Base-by-base conservation (phyloP, 2,113 vertebrate species). In the Brachyistius frenatus region DNA sequence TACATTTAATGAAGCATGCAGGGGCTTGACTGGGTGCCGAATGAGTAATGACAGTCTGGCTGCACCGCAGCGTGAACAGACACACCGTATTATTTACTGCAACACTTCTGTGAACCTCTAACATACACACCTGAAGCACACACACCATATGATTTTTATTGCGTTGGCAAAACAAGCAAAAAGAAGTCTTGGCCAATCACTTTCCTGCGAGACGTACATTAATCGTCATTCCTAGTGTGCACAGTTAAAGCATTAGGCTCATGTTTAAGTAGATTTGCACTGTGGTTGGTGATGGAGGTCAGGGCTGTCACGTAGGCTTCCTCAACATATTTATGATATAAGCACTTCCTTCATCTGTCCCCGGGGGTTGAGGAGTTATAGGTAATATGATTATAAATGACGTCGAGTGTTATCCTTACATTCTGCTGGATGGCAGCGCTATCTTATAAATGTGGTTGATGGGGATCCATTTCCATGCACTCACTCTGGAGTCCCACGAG, bases 341-440 rank as follows among this genome's bases (percentile, higher is more conserved):
- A 81, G 61, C 74, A 62, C 66, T 81, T 73, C 58, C 77, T 87
- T 78, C 53, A 60, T 67, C 1, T 67, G 57, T 88, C 84, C 73
- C 85, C 23, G 11, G 74, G 65, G 87, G 60, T 52, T 9, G 61
- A 68, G 47, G 63, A 84, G 57, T 84, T 88, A 63, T 74, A 67
- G 66, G 78, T 80, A 82, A 85, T 86, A 69, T 87, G 69, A 85
- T 92, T 89, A 78, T 68, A 78, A 64, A 88, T 88, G 81, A 86
- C 78, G 80, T 89, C 14, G 10, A 60, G 70, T 86, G 88, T 86
- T 93, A 87, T 89, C 78, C 47, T 87, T 80, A 74, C 69, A 70
- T 85, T 88, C 58, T 92, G 66, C 80, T 84, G 82, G 85, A 84
- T 89, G 91, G 88, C 68, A 86, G 58, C 68, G 66, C 83, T 88